A percentile compares a stretch with the other conserved stretches of the same genome.
phyloP scores from a whole-genome alignment of 2,888 invertebrate genomes.

The Helicoverpa assulta region DNA sequence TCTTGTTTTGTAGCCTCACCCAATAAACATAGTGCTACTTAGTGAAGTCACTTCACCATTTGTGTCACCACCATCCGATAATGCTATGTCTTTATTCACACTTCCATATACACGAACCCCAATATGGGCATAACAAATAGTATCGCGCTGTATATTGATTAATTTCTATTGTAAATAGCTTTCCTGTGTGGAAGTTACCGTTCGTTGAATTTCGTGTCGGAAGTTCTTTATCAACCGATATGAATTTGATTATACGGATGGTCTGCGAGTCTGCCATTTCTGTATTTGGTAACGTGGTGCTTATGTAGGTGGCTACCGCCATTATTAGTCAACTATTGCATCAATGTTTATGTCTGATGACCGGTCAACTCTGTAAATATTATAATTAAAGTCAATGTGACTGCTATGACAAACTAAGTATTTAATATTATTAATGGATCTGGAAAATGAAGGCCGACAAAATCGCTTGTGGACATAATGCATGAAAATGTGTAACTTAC shows the following conservation, averaged over 20 bases:
- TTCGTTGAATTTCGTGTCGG: constrained; percentile 77
- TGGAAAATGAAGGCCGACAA: not conserved
- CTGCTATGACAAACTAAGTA: constrained; percentile 4
- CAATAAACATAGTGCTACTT: constrained; percentile 5
- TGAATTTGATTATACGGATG: constrained; percentile 68
- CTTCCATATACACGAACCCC: constrained; percentile 66
- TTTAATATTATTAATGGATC: not conserved
- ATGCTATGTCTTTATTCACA: constrained; percentile 64
- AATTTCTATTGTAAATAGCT: constrained; percentile 61
- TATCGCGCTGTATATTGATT: constrained; percentile 53
- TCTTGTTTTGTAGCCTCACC: not conserved
- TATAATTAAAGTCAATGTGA: constrained; percentile 26
- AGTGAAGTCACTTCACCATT: constrained; percentile 1
- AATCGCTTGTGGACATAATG: not conserved
- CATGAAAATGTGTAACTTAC: not conserved
- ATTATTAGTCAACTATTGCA: constrained; percentile 73
- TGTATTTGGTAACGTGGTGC: constrained; percentile 74
- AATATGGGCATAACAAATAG: constrained; percentile 44
- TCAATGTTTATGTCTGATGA: constrained; percentile 62
- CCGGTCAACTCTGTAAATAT: constrained; percentile 56
- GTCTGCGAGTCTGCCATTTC: constrained; percentile 65
- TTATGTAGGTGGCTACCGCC: constrained; percentile 81
- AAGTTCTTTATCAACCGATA: constrained; percentile 79
- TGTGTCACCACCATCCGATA: constrained; percentile 14
- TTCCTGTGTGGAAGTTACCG: constrained; percentile 74